Conservation (phyloP, 2,797 vertebrate genomes). For the Chaunax sp. region DNA sequence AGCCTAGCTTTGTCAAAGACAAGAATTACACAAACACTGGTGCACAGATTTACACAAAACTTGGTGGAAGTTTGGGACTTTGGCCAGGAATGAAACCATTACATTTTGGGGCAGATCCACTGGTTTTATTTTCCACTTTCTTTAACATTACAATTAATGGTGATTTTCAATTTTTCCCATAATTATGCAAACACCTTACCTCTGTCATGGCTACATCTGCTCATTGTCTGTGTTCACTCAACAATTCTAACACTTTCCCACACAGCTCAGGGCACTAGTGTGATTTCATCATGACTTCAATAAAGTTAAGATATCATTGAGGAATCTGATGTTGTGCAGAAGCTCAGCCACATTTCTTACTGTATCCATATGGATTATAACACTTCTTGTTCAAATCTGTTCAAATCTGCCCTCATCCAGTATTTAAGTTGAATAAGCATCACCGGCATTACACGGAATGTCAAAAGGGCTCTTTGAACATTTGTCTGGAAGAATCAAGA, state of each 20-base stretch:
- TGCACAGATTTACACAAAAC: too few relatives aligned
- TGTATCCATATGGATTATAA: background rate
- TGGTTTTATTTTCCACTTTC: too few relatives aligned
- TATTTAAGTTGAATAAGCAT: background rate
- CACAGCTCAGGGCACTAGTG: background rate
- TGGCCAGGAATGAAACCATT: too few relatives aligned
- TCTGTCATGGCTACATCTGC: background rate
- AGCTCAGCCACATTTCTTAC: background rate
- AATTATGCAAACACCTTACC: too few relatives aligned
- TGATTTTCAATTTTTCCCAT: too few relatives aligned
- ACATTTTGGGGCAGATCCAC: too few relatives aligned
- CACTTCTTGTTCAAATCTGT: background rate
- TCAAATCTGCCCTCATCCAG: background rate
- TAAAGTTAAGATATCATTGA: background rate
- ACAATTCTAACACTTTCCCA: background rate
- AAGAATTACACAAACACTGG: too few relatives aligned
- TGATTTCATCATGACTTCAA: slow-evolving; percentile 10
- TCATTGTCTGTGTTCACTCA: background rate
- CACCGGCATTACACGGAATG: background rate
- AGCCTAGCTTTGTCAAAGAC: too few relatives aligned
- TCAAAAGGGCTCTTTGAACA: background rate
- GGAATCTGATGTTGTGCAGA: background rate
- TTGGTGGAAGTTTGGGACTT: too few relatives aligned
- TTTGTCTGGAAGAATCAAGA: background rate
- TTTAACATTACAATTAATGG: background rate